These are phyloP conservation scores for Bursaphelenchus mucronatus DNA, from an alignment of 1,140 invertebrate genomes.

Conservation along the genomic window DNA sequence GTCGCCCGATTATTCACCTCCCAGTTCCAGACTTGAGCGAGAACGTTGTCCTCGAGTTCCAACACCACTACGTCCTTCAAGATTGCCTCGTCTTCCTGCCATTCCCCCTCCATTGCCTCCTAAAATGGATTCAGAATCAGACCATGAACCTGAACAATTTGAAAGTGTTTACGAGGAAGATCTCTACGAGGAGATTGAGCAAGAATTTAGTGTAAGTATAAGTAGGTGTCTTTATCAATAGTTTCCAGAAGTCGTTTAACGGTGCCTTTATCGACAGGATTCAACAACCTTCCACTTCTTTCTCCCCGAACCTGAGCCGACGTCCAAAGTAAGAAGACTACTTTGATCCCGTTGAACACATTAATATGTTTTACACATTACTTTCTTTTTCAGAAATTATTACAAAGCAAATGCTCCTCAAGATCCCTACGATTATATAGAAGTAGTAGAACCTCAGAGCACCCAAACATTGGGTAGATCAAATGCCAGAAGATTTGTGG, in stretches of 20 bases:
- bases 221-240: constrained; percentile 3
- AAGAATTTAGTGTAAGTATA: constrained; percentile 14
- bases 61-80: neutral
- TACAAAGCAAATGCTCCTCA: constrained; percentile 15
- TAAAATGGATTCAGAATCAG: too few species aligned
- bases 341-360: neutral
- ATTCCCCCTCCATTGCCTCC: constrained; percentile 29
- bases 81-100: constrained; percentile 15
- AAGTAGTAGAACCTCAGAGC: constrained; percentile 2
- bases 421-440: constrained; percentile 11
- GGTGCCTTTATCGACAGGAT: neutral
- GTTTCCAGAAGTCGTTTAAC: too few species aligned
- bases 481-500: neutral
- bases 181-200: constrained; percentile 29
- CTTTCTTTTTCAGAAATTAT: neutral
- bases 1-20: constrained; percentile 1
- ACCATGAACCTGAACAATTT: constrained; percentile 3
- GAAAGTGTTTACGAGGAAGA: constrained; percentile 1
- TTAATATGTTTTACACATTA: constrained; percentile 2
- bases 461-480: constrained; percentile 14
- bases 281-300: constrained; percentile 3
- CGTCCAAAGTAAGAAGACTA: constrained; percentile 8
- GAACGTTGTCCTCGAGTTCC: neutral
- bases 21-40: constrained; percentile 16
- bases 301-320: constrained; percentile 16